Evolutionary conservation across 2,113 vertebrate genomes (phyloP).

Genomic region (Urocolius indicus): DNA sequence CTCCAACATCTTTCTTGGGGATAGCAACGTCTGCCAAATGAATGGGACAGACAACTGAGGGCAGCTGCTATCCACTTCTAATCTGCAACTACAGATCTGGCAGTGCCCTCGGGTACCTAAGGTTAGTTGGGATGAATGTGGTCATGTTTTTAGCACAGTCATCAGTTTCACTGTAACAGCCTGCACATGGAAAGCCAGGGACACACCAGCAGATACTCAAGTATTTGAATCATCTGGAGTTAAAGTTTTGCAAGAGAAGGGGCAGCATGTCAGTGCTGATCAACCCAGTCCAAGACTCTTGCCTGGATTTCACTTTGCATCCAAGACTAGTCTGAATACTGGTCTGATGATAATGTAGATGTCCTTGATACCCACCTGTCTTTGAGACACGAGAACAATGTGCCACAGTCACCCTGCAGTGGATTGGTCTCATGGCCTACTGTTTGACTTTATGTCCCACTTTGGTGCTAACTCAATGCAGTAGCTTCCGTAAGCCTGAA

Average conservation of each 20-base stretch:
- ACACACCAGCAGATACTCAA: background rate
- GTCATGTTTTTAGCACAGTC: background rate
- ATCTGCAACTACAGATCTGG: background rate
- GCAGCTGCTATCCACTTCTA: background rate
- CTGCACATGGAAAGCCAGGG: rapidly evolving
- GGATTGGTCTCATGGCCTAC: rapidly evolving
- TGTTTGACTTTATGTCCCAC: background rate
- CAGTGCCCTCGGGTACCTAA: background rate
- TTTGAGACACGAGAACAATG: background rate
- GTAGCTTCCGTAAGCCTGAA: background rate
- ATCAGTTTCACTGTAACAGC: background rate
- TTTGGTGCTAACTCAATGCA: background rate
- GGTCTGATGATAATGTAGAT: background rate
- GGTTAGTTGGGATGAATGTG: background rate
- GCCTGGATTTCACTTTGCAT: background rate
- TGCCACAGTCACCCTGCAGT: background rate
- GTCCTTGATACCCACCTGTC: background rate
- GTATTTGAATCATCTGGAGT: background rate
- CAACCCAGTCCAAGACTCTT: background rate
- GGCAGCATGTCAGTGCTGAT: rapidly evolving
- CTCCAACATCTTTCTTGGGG: background rate
- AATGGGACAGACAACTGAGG: background rate
- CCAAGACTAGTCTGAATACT: background rate
- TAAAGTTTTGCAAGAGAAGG: background rate
- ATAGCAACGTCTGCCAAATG: background rate